These are phyloP conservation scores for Heteromurus nitidus DNA, from an alignment of 2,888 invertebrate genomes.

Conservation along the genomic window DNA sequence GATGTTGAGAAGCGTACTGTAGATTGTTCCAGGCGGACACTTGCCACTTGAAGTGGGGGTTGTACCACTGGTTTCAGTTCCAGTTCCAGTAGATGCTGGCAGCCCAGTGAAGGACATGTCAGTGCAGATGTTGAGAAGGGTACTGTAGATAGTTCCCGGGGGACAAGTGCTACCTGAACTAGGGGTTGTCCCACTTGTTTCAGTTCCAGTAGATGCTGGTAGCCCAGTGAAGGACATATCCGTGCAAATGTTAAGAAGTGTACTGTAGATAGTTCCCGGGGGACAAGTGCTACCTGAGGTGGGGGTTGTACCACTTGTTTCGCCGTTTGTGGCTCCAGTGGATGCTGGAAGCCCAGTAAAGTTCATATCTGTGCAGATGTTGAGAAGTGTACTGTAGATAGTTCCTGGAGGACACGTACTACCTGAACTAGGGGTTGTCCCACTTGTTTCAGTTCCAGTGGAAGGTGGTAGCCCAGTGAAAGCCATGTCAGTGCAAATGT, in stretches of 20 bases:
- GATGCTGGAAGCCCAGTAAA: slow-evolving; percentile 9
- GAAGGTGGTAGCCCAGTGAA: slow-evolving; percentile 13
- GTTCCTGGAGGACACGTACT: slow-evolving; percentile 33
- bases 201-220: background rate
- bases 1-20: slow-evolving; percentile 1
- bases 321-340: background rate
- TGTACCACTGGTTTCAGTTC: too few relatives aligned
- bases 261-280: slow-evolving; percentile 38
- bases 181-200: background rate
- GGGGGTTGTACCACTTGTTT: too few relatives aligned
- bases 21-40: slow-evolving; percentile 32
- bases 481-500: slow-evolving; percentile 28
- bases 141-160: slow-evolving; percentile 38
- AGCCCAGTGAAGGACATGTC: slow-evolving; percentile 35
- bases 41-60: background rate
- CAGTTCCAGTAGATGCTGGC: background rate
- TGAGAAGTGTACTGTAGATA: slow-evolving; percentile 30
- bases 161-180: slow-evolving; percentile 4
- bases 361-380: slow-evolving; percentile 32
- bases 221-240: slow-evolving; percentile 33
- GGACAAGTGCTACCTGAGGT: too few relatives aligned
- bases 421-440: background rate
- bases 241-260: slow-evolving; percentile 23
- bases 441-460: background rate
- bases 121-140: slow-evolving; percentile 22